A percentile compares a stretch with the other conserved stretches of the same genome.
These are phyloP conservation scores for Trissonchulus latispiculum DNA, from an alignment of 2,888 invertebrate species.

Conservation along the genomic window DNA sequence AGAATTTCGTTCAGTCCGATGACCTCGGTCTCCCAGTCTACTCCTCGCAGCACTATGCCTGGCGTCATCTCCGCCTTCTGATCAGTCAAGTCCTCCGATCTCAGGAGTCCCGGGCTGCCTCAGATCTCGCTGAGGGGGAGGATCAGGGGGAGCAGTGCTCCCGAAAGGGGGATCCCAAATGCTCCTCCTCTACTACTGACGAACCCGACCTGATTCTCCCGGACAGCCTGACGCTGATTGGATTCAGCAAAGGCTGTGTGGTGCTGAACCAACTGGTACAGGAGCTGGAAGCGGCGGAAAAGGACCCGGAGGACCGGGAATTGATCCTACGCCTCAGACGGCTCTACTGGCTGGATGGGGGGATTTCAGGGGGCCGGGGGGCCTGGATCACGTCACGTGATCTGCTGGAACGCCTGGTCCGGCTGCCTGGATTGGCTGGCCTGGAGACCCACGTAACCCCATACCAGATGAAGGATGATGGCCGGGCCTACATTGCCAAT, in stretches of 20 bases:
- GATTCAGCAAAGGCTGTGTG: slow-evolving; percentile 85
- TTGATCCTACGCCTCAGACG: slow-evolving; percentile 55
- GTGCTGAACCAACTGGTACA: slow-evolving; percentile 80
- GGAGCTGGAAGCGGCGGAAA: slow-evolving; percentile 57
- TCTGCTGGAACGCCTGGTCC: slow-evolving; percentile 61
- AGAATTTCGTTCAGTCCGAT: slow-evolving; percentile 73
- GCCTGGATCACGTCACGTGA: slow-evolving; percentile 72
- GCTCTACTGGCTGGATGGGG: slow-evolving; percentile 84
- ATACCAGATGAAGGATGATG: slow-evolving; percentile 71
- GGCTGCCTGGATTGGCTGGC: slow-evolving; percentile 52
- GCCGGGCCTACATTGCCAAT: slow-evolving; percentile 69
- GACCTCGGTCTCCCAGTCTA: slow-evolving; percentile 67
- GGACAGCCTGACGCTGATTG: slow-evolving; percentile 55
- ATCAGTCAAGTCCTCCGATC: not conserved
- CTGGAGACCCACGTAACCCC: slow-evolving; percentile 73
- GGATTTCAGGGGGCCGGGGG: slow-evolving; percentile 73
- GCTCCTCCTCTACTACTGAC: too few species aligned
- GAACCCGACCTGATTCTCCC: not conserved
- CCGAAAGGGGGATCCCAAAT: not conserved
- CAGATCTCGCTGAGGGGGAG: not conserved
- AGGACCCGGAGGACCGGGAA: slow-evolving; percentile 26
- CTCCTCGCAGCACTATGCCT: slow-evolving; percentile 60
- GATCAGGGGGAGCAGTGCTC: not conserved
- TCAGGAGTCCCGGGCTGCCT: not conserved
- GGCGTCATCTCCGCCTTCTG: slow-evolving; percentile 60